phyloP scores from a whole-genome alignment of 2,113 vertebrate species.

The Sinocyclocheilus rhinocerous region DNA sequence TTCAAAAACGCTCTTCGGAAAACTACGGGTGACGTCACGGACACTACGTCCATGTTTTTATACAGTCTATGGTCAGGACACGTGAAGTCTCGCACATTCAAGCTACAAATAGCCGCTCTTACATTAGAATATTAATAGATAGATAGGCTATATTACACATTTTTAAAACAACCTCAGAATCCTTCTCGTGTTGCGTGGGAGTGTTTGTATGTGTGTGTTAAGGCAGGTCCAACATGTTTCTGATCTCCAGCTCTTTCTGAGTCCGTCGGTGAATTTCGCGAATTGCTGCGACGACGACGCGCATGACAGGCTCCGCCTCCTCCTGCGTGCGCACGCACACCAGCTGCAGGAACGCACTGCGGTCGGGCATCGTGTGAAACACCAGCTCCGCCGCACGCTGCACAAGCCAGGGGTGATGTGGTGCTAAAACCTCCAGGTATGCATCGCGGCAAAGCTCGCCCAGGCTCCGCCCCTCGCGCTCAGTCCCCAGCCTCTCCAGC shows the following conservation, averaged over 20 bases:
- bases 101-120: no score
- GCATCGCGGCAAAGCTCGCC: constrained; percentile 74
- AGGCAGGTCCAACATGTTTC: constrained; percentile 68
- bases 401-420: constrained; percentile 82
- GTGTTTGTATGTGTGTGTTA: constrained; percentile 46
- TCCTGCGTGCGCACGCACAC: constrained; percentile 68
- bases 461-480: constrained; percentile 40
- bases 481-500: constrained; percentile 66
- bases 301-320: constrained; percentile 67
- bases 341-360: constrained; percentile 72
- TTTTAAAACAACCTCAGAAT: no score
- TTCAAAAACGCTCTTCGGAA: no score
- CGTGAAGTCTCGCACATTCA: not conserved
- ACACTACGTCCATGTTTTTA: no score
- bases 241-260: constrained; percentile 61
- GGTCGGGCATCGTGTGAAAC: constrained; percentile 77
- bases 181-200: not conserved
- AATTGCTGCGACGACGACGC: constrained; percentile 64
- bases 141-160: no score
- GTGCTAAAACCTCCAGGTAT: constrained; percentile 76
- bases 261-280: constrained; percentile 69
- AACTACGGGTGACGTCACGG: no score
- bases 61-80: no score
- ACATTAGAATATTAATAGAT: no score
- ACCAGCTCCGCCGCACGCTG: constrained; percentile 76